Evolutionary conservation across 1,140 invertebrate genomes (phyloP).

Genomic region (Aphidius gifuensis): DNA sequence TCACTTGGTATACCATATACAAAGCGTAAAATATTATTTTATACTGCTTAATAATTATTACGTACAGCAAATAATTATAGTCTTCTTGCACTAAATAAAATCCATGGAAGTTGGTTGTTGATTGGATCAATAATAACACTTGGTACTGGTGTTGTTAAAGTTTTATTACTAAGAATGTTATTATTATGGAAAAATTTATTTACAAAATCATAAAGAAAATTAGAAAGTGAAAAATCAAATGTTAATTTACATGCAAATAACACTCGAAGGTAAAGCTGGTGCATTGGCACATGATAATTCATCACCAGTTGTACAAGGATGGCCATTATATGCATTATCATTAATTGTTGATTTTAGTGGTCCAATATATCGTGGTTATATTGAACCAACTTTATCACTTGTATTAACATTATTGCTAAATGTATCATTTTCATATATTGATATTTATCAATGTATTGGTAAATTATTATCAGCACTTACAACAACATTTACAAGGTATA

Average conservation of each 20-base stretch:
- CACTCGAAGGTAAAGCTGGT: constrained; percentile 92
- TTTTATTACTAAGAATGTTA: constrained; percentile 86
- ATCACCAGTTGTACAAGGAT: constrained; percentile 89
- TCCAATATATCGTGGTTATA: constrained; percentile 96
- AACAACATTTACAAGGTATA: constrained; percentile 92
- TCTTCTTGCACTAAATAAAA: constrained; percentile 88
- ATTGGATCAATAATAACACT: constrained; percentile 96
- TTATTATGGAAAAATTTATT: constrained; percentile 97
- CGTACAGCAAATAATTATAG: constrained; percentile 97
- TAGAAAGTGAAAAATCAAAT: constrained; percentile 94
- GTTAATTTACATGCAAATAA: constrained; percentile 99
- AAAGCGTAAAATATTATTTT: constrained; percentile 93
- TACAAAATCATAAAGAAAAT: constrained; percentile 89
- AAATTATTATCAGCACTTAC: constrained; percentile 94
- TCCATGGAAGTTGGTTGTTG: constrained; percentile 95
- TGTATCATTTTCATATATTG: constrained; percentile 84
- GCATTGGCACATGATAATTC: constrained; percentile 91
- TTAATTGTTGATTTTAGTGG: constrained; percentile 96
- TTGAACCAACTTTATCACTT: constrained; percentile 91
- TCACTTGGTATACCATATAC: constrained; percentile 94
- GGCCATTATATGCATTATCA: constrained; percentile 87
- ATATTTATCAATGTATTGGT: constrained; percentile 93
- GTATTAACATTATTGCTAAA: constrained; percentile 85
- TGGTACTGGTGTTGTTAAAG: constrained; percentile 83
- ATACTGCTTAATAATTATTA: constrained; percentile 93